Base-by-base conservation (phyloP, 1,140 invertebrate species). In the Drosophila bipectinata region DNA sequence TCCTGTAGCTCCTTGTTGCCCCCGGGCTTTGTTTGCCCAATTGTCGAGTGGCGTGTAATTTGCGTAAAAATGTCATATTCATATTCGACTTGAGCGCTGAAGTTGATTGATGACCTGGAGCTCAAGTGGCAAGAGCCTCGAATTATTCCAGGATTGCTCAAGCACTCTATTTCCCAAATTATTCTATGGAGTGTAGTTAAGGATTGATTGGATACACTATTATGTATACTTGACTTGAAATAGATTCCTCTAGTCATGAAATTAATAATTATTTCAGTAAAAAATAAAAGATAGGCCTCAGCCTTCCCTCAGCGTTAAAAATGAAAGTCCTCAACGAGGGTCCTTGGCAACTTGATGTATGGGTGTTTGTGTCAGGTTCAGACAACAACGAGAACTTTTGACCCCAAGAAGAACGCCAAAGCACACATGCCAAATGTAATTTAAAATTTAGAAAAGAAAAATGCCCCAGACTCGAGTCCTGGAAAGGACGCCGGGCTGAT, bases 1-100 rank as follows among this genome's bases (percentile, higher is more conserved):
- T 44, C 41, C 15, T 44, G 41, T 44, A 44, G 41, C n/a, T 15
- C 44, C 18, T 34, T 67, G 30, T 62, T 24, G 49, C 26, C 67
- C 64, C 67, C 18, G 34, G 55, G 67, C 44, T 3, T 44, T 73
- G 69, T 60, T 71, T 44, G 68, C 32, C 49, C 82, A 75, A 87
- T 87, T 87, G 74, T 88, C 75, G 75, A 82, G 72, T 67, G 76
- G 68, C 83, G 64, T 87, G 83, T 87, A 87, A 87, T 87, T 87
- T 87, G 83, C 83, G 83, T 87, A 87, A 87, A 88, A 87, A 79
- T 83, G 83, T 87, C 83, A 87, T 87, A 87, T 87, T 87, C 83
- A 87, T 87, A 87, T 87, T 88, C 67, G 57, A 60, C 58, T 60
- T 72, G 75, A 73, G 39, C 45, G 45, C 60, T 77, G 66, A 77